Evolutionary conservation across 2,888 invertebrate genomes (phyloP).

Genomic region (Troilus luridus): DNA sequence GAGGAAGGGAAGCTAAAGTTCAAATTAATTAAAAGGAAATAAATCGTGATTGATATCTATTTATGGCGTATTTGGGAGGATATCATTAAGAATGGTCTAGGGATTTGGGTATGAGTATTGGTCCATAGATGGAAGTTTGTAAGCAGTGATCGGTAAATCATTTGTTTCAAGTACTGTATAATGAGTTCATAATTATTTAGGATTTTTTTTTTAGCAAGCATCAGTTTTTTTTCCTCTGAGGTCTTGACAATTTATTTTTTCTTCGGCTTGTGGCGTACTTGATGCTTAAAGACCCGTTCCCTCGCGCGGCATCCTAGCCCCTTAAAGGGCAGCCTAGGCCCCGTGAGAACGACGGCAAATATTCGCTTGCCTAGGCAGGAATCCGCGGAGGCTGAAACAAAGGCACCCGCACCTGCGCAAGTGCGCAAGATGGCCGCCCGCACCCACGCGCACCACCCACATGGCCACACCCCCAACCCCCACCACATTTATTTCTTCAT

Average conservation of each 20-base stretch:
- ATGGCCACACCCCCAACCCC: constrained; percentile 41
- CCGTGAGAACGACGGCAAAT: constrained; percentile 31
- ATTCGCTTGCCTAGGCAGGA: constrained; percentile 43
- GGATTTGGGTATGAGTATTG: no score
- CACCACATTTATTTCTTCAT: constrained; percentile 29
- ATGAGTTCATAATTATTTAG: neutral
- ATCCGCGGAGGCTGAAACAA: constrained; percentile 24
- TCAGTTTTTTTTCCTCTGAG: neutral
- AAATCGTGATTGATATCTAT: no score
- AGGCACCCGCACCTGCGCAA: neutral
- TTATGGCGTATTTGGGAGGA: no score
- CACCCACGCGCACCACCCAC: constrained; percentile 53
- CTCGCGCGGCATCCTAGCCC: constrained; percentile 15
- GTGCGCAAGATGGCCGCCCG: constrained; percentile 40
- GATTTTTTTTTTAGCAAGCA: neutral
- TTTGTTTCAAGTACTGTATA: neutral
- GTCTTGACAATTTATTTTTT: constrained; percentile 4
- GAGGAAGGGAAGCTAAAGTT: no score
- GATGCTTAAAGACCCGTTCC: constrained; percentile 8
- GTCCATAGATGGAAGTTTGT: no score
- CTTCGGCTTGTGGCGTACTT: neutral
- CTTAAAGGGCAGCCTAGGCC: constrained; percentile 26
- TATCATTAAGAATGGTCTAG: no score
- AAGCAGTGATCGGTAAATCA: no score
- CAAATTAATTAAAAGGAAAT: no score